Conservation (phyloP, 2,113 vertebrate genomes). For the Acanthisitta chloris region DNA sequence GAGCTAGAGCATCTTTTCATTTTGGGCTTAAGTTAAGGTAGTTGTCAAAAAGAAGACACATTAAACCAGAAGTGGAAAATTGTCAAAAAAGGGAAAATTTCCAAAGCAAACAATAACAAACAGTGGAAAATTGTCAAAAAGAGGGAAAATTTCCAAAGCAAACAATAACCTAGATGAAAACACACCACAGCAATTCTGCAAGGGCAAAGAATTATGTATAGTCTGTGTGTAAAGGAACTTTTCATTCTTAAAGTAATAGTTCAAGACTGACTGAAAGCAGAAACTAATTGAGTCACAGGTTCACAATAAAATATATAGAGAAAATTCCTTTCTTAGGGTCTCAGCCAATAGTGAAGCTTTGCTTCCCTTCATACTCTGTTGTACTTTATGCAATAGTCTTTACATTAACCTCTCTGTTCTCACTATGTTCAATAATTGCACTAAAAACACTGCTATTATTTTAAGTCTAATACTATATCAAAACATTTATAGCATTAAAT, state of each 20-base stretch:
- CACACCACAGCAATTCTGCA: background rate
- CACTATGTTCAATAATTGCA: background rate
- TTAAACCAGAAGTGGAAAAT: background rate
- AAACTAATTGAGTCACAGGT: background rate
- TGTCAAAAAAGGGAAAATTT: background rate
- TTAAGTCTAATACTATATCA: background rate
- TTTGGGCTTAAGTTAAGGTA: background rate
- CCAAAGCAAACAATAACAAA: background rate
- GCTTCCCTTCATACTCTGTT: background rate
- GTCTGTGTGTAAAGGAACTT: background rate
- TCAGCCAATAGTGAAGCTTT: background rate
- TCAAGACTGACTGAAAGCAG: background rate
- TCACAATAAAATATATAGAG: background rate
- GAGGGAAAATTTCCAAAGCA: background rate
- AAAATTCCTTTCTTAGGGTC: background rate
- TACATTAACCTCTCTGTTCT: background rate
- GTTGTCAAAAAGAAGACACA: background rate
- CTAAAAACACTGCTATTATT: background rate
- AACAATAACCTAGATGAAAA: background rate
- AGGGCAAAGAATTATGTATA: background rate
- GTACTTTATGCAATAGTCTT: background rate
- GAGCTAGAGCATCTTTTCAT: background rate
- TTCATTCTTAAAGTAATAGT: background rate
- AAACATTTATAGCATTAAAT: background rate
- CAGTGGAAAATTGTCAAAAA: background rate